Base-by-base conservation (phyloP, 2,797 vertebrate species). In the Tokudaia muenninki region DNA sequence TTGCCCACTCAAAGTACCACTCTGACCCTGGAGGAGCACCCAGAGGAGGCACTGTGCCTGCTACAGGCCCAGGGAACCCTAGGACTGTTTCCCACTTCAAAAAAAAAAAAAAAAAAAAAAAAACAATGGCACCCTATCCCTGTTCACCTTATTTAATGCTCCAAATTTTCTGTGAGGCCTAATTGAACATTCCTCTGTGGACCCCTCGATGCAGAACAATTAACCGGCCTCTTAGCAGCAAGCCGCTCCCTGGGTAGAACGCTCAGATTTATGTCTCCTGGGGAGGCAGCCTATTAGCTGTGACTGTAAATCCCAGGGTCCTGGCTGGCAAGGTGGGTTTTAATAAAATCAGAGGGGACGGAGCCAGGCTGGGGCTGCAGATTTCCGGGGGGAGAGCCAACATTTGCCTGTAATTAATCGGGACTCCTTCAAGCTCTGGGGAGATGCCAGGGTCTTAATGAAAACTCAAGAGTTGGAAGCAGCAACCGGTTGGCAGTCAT, bases 271-370 rank as follows among this genome's bases (percentile, higher is more conserved):
- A 98, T 98, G 98, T 98, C 98, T 98, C 98, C 92, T 97, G 97
- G 98, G 98, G 98, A 98, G 98, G 98, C 98, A 98, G 98, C 98
- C 98, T 98, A 98, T 99, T 98, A 98, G 98, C 98, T 98, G 98
- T 94, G 97, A 96, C 97, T 97, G 97, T 98, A 99, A 98, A 98
- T 98, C 98, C 98, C 96, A n/a, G 96, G 96, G 98, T 98, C 97
- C 98, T 97, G 97, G 97, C 97, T 98, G 98, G 98, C 98, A 98
- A 98, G 98, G 98, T 98, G 97, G 98, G 98, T 98, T 99, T 99
- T 98, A 99, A 99, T 98, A 98, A 98, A 98, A 98, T 98, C 98
- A 98, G 98, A 98, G 95, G 91, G 96, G 97, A 98, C 91, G 86
- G 98, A 98, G 98, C 98, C 98, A 98, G 98, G 98, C 98, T 97